phyloP scores from a whole-genome alignment of 2,797 vertebrate genomes.

The Mionectes olivaceus region DNA sequence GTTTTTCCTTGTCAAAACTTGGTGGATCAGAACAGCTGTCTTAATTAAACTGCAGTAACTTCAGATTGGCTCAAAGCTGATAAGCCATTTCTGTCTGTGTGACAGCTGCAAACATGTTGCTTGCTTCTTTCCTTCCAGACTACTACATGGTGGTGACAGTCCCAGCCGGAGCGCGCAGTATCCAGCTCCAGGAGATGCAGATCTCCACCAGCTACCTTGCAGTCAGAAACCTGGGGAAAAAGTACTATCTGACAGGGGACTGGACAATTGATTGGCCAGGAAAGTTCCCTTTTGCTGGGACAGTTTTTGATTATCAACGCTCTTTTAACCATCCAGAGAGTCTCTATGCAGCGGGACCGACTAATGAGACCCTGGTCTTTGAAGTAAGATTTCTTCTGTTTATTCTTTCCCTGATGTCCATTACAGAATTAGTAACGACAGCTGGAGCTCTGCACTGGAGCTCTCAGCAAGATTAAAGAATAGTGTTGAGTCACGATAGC shows the following conservation, averaged over 20 bases:
- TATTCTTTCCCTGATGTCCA: constrained; percentile 60
- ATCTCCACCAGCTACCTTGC: constrained; percentile 93
- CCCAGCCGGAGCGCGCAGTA: constrained; percentile 88
- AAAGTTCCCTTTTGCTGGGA: constrained; percentile 90
- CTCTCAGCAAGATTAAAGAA: constrained; percentile 52
- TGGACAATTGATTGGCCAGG: constrained; percentile 98
- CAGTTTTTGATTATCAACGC: constrained; percentile 91
- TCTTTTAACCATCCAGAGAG: constrained; percentile 89
- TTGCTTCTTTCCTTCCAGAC: constrained; percentile 76
- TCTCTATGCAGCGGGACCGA: constrained; percentile 89
- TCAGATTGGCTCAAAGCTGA: background rate
- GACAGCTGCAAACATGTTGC: background rate
- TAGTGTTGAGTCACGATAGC: constrained; percentile 19
- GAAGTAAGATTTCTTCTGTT: constrained; percentile 87
- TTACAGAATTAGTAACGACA: constrained; percentile 69
- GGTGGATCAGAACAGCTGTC: background rate
- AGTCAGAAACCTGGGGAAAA: constrained; percentile 83
- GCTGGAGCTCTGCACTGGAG: constrained; percentile 50
- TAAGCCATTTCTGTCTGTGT: no score
- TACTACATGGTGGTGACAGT: constrained; percentile 91
- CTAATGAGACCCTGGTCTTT: constrained; percentile 96
- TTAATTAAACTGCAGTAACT: background rate
- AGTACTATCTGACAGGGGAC: constrained; percentile 91
- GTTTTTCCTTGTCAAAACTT: background rate
- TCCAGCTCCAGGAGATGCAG: constrained; percentile 87